Conservation (phyloP, 2,113 vertebrate species). For the Hystrix brachyura region DNA sequence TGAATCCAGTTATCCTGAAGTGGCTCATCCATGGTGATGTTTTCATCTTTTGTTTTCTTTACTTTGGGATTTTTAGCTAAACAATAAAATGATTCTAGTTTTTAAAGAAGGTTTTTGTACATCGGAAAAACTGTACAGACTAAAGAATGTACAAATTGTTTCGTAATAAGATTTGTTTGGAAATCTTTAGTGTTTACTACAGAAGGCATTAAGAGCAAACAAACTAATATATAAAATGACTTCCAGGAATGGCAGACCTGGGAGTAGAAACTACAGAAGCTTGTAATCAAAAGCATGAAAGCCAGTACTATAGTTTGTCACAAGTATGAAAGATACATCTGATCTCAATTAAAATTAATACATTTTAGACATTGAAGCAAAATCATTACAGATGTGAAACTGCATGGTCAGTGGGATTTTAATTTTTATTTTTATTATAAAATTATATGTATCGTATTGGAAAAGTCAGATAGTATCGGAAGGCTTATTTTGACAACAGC, state of each 20-base stretch:
- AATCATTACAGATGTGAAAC: not conserved
- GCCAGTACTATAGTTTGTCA: not conserved
- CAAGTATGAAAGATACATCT: not conserved
- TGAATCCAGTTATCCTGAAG: not conserved
- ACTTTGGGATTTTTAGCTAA: slow-evolving; percentile 18
- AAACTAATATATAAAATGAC: not conserved
- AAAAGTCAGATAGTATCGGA: slow-evolving; percentile 7
- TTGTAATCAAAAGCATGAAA: slow-evolving; percentile 12
- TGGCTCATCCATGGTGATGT: not conserved
- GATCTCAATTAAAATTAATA: slow-evolving; percentile 10
- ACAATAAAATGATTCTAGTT: slow-evolving; percentile 16
- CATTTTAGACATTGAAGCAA: slow-evolving; percentile 6
- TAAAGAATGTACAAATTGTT: not conserved
- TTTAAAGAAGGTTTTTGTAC: slow-evolving; percentile 34
- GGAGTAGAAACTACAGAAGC: not conserved
- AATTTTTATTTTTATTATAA: slow-evolving; percentile 18
- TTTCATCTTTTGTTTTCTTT: slow-evolving; percentile 39
- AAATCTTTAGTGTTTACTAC: not conserved
- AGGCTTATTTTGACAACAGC: not conserved
- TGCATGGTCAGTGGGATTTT: not conserved
- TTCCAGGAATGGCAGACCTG: not conserved
- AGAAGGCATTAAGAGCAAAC: slow-evolving; percentile 8
- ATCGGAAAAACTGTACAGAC: not conserved
- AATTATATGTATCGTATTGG: slow-evolving; percentile 17
- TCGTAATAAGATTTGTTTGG: not conserved